A percentile compares a stretch with the other conserved stretches of the same genome.
Conservation (phyloP, 2,888 invertebrate species). For the Drosophila kuntzei region DNA sequence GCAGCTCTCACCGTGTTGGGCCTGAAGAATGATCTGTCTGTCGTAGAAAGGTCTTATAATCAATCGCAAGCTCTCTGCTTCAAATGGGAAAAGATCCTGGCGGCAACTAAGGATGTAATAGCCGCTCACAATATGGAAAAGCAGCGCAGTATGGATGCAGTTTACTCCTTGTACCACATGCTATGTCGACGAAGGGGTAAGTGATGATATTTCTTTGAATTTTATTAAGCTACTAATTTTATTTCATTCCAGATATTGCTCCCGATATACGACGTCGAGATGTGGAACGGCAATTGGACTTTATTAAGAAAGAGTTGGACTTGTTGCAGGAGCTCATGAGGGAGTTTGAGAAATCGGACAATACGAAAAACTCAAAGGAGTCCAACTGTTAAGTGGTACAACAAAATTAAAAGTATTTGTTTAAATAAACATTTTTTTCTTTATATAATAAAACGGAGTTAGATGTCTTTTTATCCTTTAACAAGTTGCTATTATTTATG, state of each 20-base stretch:
- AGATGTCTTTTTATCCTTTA: background rate
- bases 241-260: constrained; percentile 22
- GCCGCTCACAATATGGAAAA: constrained; percentile 69
- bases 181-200: constrained; percentile 77
- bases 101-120: constrained; percentile 76
- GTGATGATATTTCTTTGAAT: background rate
- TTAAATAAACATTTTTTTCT: constrained; percentile 5
- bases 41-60: constrained; percentile 81
- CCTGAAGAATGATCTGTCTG: constrained; percentile 82
- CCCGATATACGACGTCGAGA: constrained; percentile 31
- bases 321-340: constrained; percentile 73
- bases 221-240: background rate
- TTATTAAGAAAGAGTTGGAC: constrained; percentile 83
- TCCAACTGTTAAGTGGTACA: constrained; percentile 12
- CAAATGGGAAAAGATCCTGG: constrained; percentile 83
- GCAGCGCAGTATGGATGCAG: constrained; percentile 77
- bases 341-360: constrained; percentile 41
- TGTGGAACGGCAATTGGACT: constrained; percentile 77
- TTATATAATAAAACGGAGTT: background rate
- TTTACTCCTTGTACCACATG: constrained; percentile 75
- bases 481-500: constrained; percentile 4
- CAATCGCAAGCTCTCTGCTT: constrained; percentile 74
- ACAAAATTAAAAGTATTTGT: constrained; percentile 15
- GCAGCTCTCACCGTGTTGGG: constrained; percentile 83
- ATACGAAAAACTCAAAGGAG: background rate